Base-by-base conservation (phyloP, 23 tunicate species). In the Pegea sp. region DNA sequence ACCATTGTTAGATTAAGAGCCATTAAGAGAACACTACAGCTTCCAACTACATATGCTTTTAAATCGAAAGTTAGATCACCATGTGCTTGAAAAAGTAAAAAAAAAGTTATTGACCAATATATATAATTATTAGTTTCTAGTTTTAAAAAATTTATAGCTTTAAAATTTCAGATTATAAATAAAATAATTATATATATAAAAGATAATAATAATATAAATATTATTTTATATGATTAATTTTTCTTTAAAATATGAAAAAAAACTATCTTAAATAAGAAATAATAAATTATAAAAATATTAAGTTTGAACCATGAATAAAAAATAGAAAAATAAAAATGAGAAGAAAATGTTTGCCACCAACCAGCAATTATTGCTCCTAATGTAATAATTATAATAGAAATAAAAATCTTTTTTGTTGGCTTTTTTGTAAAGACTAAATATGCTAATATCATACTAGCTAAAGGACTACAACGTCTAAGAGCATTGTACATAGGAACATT, bases 401-500 rank as follows among this genome's bases (percentile, higher is more conserved):
- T 38, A 13, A 55, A 23, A 11, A 88, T 59, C 5, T 49, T 60
- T 23, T 4, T 4, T 8, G 90, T 25, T 2, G 74, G 78, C 28
- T 56, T 59, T 51, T 69, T 75, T 8, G 29, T 31, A 50, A 76
- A 69, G 28, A 78, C 49, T 28, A 70, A 32, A 28, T 33, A 66
- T 7, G 89, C 86, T 19, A 88, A 46, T 5, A 77, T 38, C 29
- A 69, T 33, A 60, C 73, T 77, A 3, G 90, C 78, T 6, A 88
- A 43, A 34, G 97, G 97, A 18, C 67, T 57, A 61, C 97, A 88
- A 4, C 97, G 70, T 20, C 97, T 58, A 29, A 88, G 46, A 1
- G 97, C 89, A 48, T 59, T 62, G 69, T 88, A 88, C 97, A 88
- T 88, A 24, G 97, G 97, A 19, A 88, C 65, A 49, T 88, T 88